These are phyloP conservation scores for Cerastis leucographa DNA, from an alignment of 2,888 invertebrate genomes.

Conservation along the genomic window DNA sequence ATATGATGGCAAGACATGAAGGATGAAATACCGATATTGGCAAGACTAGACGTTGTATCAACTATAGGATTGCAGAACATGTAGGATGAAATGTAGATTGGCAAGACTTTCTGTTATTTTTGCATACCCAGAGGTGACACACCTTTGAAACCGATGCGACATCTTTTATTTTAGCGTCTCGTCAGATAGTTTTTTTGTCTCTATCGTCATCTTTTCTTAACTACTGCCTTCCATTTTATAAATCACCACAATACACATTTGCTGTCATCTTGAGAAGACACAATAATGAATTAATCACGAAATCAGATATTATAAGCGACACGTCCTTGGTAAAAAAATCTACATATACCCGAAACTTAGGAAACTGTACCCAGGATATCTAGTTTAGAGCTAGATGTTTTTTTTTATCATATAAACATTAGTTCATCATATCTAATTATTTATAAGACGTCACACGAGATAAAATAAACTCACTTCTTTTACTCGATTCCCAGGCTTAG, in stretches of 20 bases:
- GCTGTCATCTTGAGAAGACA: background rate
- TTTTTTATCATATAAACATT: background rate
- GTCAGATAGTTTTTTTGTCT: background rate
- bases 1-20: background rate
- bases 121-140: background rate
- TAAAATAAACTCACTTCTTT: constrained; percentile 47
- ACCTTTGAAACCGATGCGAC: too few species aligned
- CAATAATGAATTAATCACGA: background rate
- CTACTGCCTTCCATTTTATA: background rate
- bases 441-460: constrained; percentile 20
- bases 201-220: too few species aligned
- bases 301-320: background rate
- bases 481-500: constrained; percentile 27
- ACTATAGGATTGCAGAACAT: background rate
- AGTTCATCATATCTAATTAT: background rate
- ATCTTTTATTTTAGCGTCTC: background rate
- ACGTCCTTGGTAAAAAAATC: too few species aligned
- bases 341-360: background rate
- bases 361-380: background rate
- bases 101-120: background rate
- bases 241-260: background rate
- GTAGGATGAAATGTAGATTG: background rate
- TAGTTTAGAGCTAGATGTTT: constrained; percentile 13
- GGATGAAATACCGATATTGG: background rate
- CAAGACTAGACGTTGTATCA: background rate